A percentile compares a stretch with the other conserved stretches of the same genome.
Evolutionary conservation across 2,888 invertebrate species (phyloP).

Genomic region (Coremacera marginata): DNA sequence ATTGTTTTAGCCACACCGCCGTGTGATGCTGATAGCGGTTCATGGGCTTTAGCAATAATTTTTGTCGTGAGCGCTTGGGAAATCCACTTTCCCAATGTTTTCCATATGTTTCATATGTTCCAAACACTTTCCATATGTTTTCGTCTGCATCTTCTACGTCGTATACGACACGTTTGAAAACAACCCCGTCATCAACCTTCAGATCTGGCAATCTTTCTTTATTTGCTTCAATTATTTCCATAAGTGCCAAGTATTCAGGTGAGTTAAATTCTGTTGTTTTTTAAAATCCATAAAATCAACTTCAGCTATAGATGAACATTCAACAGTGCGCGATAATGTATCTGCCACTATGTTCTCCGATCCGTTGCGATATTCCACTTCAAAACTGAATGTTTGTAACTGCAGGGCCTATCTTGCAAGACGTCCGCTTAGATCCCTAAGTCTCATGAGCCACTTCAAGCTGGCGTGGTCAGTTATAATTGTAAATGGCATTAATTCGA

Average conservation of each 20-base stretch:
- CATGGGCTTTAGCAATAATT: not conserved
- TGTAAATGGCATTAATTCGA: no score
- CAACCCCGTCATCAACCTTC: not conserved
- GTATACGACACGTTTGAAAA: constrained; percentile 29
- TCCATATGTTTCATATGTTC: no score
- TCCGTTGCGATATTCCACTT: constrained; percentile 31
- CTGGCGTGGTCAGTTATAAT: not conserved
- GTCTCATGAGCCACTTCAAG: no score
- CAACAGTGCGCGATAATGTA: constrained; percentile 46
- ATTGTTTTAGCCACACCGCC: not conserved
- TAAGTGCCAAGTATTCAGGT: constrained; percentile 1
- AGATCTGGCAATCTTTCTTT: constrained; percentile 10
- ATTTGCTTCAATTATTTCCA: not conserved
- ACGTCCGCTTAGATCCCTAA: not conserved
- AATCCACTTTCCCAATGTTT: constrained; percentile 39
- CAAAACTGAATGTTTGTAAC: constrained; percentile 21
- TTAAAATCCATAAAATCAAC: not conserved
- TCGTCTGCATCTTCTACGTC: not conserved
- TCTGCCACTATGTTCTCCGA: constrained; percentile 47
- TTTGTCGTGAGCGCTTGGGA: not conserved
- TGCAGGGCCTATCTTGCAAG: not conserved
- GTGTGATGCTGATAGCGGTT: no score
- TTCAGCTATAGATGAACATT: not conserved
- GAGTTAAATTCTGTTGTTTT: constrained; percentile 1
- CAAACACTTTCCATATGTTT: no score